Conservation (phyloP, 2,888 invertebrate species). For the Omphaloscelis lunosa region DNA sequence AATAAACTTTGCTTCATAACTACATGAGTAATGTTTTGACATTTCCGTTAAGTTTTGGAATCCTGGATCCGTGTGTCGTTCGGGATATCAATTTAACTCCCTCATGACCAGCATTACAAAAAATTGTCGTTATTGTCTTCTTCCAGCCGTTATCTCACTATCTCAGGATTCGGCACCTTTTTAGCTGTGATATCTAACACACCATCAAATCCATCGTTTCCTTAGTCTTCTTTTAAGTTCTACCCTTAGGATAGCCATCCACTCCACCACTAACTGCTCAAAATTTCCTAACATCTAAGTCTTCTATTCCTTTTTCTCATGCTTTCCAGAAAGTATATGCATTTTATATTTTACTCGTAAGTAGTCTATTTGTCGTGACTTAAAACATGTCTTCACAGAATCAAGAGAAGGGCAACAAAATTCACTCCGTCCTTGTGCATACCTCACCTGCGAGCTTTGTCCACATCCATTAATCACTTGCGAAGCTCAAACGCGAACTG, state of each 20-base stretch:
- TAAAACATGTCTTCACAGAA: slow-evolving; percentile 27
- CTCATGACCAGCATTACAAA: too few species aligned
- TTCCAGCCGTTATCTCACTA: too few species aligned
- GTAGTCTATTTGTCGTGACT: slow-evolving; percentile 5
- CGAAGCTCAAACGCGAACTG: slow-evolving; percentile 22
- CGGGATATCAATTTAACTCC: background rate
- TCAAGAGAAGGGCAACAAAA: slow-evolving; percentile 50
- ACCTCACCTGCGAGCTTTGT: slow-evolving; percentile 27
- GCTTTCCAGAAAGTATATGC: background rate
- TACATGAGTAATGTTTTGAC: slow-evolving; percentile 29
- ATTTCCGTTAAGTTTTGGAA: slow-evolving; percentile 20
- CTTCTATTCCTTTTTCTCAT: background rate
- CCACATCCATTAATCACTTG: slow-evolving; percentile 49
- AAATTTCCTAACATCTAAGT: too few species aligned
- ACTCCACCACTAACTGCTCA: too few species aligned
- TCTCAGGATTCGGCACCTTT: too few species aligned
- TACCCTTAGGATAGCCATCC: too few species aligned
- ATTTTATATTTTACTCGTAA: background rate
- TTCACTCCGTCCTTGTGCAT: slow-evolving; percentile 53
- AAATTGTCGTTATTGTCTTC: too few species aligned
- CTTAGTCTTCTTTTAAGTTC: too few species aligned
- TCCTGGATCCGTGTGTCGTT: background rate
- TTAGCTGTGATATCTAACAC: too few species aligned
- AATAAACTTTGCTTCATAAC: slow-evolving; percentile 34
- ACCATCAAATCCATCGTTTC: too few species aligned